Conservation (phyloP, 2,888 invertebrate genomes). For the Vandiemenella viatica region DNA sequence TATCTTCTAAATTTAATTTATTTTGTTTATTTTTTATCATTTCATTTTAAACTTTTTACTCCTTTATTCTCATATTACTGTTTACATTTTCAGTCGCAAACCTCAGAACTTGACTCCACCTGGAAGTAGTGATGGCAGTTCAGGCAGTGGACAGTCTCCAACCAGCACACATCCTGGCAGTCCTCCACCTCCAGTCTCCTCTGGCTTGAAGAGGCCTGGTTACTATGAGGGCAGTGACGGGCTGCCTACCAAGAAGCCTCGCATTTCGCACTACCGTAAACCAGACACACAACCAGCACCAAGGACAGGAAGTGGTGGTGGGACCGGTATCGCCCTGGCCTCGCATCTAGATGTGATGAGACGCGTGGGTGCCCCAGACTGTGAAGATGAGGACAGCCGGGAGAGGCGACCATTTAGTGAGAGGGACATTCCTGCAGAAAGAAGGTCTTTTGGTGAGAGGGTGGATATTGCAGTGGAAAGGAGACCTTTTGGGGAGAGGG, state of each 20-base stretch:
- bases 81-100: conserved; percentile 62
- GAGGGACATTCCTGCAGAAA: no score
- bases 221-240: conserved; percentile 43
- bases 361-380: no score
- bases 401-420: no score
- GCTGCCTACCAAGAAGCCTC: conserved; percentile 56
- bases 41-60: no score
- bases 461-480: no score
- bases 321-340: conserved; percentile 15
- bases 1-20: no score
- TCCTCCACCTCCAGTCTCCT: conserved; percentile 36
- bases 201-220: conserved; percentile 38
- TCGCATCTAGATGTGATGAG: no score
- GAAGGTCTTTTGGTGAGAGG: no score
- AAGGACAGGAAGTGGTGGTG: conserved; percentile 11
- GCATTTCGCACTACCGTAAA: conserved; percentile 72
- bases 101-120: conserved; percentile 84
- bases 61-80: no score
- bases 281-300: conserved; percentile 24
- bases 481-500: no score
- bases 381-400: no score
- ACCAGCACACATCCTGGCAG: conserved; percentile 57
- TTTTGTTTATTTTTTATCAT: no score
- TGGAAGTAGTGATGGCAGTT: conserved; percentile 65
- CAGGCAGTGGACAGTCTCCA: conserved; percentile 62